Base-by-base conservation (phyloP, 2,888 invertebrate species). In the Drosophila longiperda region DNA sequence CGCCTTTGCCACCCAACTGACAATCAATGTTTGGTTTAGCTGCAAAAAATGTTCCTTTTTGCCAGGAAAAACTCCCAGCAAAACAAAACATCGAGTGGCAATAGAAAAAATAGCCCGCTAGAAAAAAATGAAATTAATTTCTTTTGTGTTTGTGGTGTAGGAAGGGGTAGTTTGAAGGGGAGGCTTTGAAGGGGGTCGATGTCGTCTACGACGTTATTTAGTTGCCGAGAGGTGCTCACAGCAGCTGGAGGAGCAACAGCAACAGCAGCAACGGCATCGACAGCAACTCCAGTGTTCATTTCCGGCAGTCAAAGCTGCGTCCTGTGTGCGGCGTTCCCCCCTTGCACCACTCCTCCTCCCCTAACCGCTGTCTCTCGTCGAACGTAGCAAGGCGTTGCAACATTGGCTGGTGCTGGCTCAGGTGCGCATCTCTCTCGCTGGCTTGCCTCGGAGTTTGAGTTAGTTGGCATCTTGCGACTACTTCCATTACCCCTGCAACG, bases 91-190 rank as follows among this genome's bases (percentile, higher is more conserved):
- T 80, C 73, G 89, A 87, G 75, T 75, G 82, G 73, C 71, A 65
- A 69, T 58, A 50, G 71, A 57, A 63, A 61, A 78, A 73, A 73
- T 78, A 80, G 71, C 50, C 66, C 68, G 49, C 55, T 49, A 33
- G 49, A 79, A 67, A 83, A 89, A 85, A 91, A 92, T 92, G 92
- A 92, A 92, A 92, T 92, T 92, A 92, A 92, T 92, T 92, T 92
- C 92, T 92, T 92, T 92, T 91, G 92, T 92, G 86, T 89, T 91
- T 86, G 84, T 33, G 40, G 77, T 75, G 54, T 33, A 2, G 17
- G 34, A 33, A 2, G 17, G 34, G 53, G 6, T 8, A 8, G 38
- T 9, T 38, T 17, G 17, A 38, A 17, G 17, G 4, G 55, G 5
- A 17, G n/a, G 26, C 38, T 45, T 29, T 12, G n/a, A 3, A 11